Evolutionary conservation across 2,888 invertebrate genomes (phyloP), one percentile per base, ranked within the genome.

Genomic region (Calliphora vomitoria): DNA sequence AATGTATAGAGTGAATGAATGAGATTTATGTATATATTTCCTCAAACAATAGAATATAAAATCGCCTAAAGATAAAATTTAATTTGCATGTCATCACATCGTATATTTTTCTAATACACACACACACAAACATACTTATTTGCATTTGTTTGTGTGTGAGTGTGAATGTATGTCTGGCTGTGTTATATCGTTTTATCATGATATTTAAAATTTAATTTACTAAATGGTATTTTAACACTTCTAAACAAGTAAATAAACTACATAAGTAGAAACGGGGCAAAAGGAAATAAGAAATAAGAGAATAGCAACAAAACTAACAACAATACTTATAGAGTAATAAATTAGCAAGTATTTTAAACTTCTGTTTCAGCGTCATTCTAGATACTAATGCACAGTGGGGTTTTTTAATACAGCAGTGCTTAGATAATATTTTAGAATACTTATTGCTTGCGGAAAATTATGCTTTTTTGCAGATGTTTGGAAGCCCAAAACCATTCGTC

Each of bases 141-240:
- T 69, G 47, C 2, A 20, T 58, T 11, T 60, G n/a, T 60, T 5
- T 60, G 25, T 58, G n/a, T 64, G 38, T 38, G 10, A 44, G 10
- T 50, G 35, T 38, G 3, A 25, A 3, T 41, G 8, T 41, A 38
- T 53, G 8, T 4, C 8, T 47, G 6, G 60, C 47, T 72, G 3
- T 13, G 3, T 68, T 60, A 83, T 75, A 60, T 79, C 62, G 44
- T 20, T 35, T 80, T 75, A 71, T 75, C 83, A 75, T 75, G 74
- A 69, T 79, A 79, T 62, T 79, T 76, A 87, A 85, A 87, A 84
- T 84, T 87, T 87, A 87, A 87, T 87, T 82, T 84, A 78, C 78
- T 82, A 78, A 87, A 84, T 84, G 84, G 74, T 25, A 82, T 84
- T 84, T 84, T 64, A 87, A 68, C 81, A 82, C 84, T 82, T 87